Base-by-base conservation (phyloP, 2,888 invertebrate genomes). In the Epicampocera succincta region DNA sequence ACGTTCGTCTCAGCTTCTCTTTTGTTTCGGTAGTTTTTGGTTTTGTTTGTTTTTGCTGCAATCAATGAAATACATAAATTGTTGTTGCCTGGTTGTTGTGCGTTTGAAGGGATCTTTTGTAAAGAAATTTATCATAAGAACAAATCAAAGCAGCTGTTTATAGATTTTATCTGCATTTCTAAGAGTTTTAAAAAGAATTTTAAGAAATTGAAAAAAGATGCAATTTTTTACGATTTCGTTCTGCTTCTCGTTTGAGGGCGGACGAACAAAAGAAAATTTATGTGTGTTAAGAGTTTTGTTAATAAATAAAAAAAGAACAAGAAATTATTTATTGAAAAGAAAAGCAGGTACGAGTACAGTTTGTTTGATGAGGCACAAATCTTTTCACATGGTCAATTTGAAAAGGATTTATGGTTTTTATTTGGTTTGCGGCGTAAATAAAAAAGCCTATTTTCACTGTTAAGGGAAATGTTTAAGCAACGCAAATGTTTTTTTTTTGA, bases 141-240 rank as follows among this genome's bases (percentile, higher is more conserved):
- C 8, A 68, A 60, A 79, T 79, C 66, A 66, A n/a, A 79, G 60
- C 78, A 79, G 72, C 73, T 79, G 78, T 58, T n/a, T 66, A 29
- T 66, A 73, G 66, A 60, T 73, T 44, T 60, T 66, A 25, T 54
- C 4, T 68, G 54, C 12, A 77, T 69, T 77, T 71, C 61, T 72
- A 78, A 58, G 72, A 65, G 72, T 72, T 77, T 33, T 46, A 38
- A 9, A 60, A 54, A 40, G 21, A 58, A 58, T 72, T 65, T 65
- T n/a, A n/a, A 50, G 13, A 46, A 56, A 42, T 33, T 42, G 44
- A 50, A 56, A 58, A 33, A 69, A 73, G 17, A 73, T 74, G 74
- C 48, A 69, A 73, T 73, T 69, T 66, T 68, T 69, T 80, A 79
- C 61, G 73, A 60, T 79, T 73, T 80, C 40, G 21, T 44, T 42